Evolutionary conservation across 2,888 invertebrate genomes (phyloP).

Genomic region (Epinotia nisella): DNA sequence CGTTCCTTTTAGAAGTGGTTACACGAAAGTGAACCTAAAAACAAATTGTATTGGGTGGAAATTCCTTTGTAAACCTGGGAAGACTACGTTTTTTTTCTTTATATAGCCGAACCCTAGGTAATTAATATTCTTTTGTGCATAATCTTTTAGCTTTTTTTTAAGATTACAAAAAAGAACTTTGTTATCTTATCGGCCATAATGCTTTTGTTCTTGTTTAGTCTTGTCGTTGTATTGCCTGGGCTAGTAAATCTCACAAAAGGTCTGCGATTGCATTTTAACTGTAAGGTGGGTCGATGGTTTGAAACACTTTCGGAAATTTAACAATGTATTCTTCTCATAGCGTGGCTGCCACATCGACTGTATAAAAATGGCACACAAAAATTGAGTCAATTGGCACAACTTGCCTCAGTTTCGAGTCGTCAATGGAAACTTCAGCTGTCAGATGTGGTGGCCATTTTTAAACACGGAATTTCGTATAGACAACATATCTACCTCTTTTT

Average conservation of each 20-base stretch:
- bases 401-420: too few species aligned
- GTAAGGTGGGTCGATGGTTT: too few species aligned
- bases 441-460: too few species aligned
- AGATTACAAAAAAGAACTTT: background rate
- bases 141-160: conserved; percentile 4
- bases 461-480: too few species aligned
- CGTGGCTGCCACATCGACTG: too few species aligned
- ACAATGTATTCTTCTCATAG: too few species aligned
- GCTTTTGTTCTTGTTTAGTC: conserved; percentile 3
- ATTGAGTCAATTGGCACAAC: too few species aligned
- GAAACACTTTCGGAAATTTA: too few species aligned
- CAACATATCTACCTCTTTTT: too few species aligned
- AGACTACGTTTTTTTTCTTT: background rate
- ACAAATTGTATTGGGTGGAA: background rate
- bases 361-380: too few species aligned
- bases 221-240: background rate
- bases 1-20: background rate
- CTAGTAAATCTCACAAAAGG: background rate
- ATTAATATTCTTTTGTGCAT: background rate
- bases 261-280: background rate
- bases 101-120: background rate
- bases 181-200: conserved; percentile 11
- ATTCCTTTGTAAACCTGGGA: background rate
- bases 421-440: too few species aligned
- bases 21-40: conserved; percentile 1